Conservation (phyloP, 2,888 invertebrate species). For the Deilephila elpenor region DNA sequence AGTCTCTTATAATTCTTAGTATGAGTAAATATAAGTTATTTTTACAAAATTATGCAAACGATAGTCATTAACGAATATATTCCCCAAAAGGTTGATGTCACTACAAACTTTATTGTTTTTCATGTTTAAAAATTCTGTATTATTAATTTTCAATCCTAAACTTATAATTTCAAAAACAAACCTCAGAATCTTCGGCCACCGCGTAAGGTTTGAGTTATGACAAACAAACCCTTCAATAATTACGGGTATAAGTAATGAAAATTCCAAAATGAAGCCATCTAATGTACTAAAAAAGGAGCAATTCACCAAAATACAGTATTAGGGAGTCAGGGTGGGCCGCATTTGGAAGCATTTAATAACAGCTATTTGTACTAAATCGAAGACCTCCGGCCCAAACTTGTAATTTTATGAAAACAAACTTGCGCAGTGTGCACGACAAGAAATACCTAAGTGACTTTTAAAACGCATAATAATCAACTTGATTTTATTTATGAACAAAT, state of each 20-base stretch:
- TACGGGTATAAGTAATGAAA: constrained; percentile 4
- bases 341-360: constrained; percentile 62
- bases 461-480: constrained; percentile 22
- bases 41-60: no score
- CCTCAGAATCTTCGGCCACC: neutral
- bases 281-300: constrained; percentile 37
- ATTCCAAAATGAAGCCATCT: constrained; percentile 36
- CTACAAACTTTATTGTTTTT: neutral
- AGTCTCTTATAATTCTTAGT: no score
- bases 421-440: constrained; percentile 43
- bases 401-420: constrained; percentile 46
- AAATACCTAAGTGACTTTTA: constrained; percentile 31
- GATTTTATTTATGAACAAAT: neutral
- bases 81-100: neutral
- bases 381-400: constrained; percentile 55
- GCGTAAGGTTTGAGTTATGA: neutral
- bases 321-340: constrained; percentile 60
- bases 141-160: neutral
- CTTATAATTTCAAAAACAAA: neutral
- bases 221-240: neutral
- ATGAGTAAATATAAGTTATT: no score
- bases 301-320: constrained; percentile 40
- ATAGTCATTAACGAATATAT: no score
- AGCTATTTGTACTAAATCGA: constrained; percentile 64
- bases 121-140: neutral